Conservation (phyloP, 2,888 invertebrate species). For the Pterostichus niger region DNA sequence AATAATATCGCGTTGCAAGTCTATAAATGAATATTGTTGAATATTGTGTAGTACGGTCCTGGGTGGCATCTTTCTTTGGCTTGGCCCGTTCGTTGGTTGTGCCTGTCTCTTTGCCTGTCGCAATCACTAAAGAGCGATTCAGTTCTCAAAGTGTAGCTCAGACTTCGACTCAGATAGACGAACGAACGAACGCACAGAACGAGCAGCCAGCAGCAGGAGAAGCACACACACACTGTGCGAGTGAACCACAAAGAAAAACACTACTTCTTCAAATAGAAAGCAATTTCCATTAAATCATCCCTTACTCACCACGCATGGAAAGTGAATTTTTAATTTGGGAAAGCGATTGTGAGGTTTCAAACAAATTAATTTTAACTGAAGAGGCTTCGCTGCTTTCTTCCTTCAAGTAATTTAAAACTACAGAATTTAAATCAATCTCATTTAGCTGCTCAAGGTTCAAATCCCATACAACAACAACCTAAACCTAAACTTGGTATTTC, state of each 20-base stretch:
- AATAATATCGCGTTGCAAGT: no score
- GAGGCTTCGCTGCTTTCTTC: no score
- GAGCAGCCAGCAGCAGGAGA: not conserved
- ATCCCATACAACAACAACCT: no score
- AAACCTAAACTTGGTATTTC: no score
- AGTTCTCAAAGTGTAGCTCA: constrained; percentile 23
- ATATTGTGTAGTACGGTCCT: not conserved
- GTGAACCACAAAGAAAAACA: constrained; percentile 40
- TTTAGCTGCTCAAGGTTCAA: no score
- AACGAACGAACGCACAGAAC: not conserved
- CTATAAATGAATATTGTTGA: no score
- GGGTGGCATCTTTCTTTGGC: not conserved
- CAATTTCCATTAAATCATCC: constrained; percentile 64
- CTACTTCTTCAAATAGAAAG: constrained; percentile 56
- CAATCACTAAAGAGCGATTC: constrained; percentile 60
- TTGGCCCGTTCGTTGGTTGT: not conserved
- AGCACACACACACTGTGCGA: not conserved
- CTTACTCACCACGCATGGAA: constrained; percentile 14
- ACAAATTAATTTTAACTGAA: not conserved
- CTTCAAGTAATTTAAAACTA: no score
- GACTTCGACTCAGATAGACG: not conserved
- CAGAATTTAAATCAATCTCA: no score
- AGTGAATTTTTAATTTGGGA: constrained; percentile 53
- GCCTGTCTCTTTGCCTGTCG: constrained; percentile 44
- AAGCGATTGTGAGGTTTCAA: constrained; percentile 34